These are phyloP conservation scores for Scomberomorus guttatus DNA, from an alignment of 2,797 vertebrate species.

Conservation along the genomic window DNA sequence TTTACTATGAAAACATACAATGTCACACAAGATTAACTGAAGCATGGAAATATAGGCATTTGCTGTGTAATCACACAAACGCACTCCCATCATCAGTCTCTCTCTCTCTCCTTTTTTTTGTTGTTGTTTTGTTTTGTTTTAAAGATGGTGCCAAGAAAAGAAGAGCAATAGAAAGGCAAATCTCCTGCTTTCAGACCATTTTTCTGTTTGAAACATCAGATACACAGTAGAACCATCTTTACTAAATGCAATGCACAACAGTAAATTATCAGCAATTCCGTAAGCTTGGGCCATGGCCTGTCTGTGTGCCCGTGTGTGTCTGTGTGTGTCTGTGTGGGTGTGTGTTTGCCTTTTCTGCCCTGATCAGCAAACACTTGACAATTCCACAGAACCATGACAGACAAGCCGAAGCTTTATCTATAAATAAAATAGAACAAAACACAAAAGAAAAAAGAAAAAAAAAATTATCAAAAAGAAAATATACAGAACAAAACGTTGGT, in stretches of 20 bases:
- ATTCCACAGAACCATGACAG: slow-evolving; percentile 26
- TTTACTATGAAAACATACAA: slow-evolving; percentile 83
- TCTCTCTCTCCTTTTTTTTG: slow-evolving; percentile 26
- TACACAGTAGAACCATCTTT: slow-evolving; percentile 73
- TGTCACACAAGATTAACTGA: slow-evolving; percentile 80
- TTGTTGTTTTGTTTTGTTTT: slow-evolving; percentile 12
- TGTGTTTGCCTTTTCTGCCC: background rate
- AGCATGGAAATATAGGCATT: slow-evolving; percentile 73
- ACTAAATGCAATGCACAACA: slow-evolving; percentile 75
- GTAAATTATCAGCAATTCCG: slow-evolving; percentile 73
- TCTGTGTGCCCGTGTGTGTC: background rate
- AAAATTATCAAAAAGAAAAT: slow-evolving; percentile 53
- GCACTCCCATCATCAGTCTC: slow-evolving; percentile 56
- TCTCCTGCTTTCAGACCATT: slow-evolving; percentile 43
- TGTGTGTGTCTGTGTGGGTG: too few species aligned
- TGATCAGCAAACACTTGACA: slow-evolving; percentile 21
- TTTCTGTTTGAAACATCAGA: slow-evolving; percentile 62
- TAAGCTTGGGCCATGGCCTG: slow-evolving; percentile 33
- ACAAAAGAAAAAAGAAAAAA: slow-evolving; percentile 36
- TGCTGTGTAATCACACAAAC: slow-evolving; percentile 70
- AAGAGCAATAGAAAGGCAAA: slow-evolving; percentile 60
- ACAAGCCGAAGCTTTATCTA: slow-evolving; percentile 61
- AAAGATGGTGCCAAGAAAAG: slow-evolving; percentile 62
- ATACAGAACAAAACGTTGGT: slow-evolving; percentile 60
- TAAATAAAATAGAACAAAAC: slow-evolving; percentile 76